Percentiles rank a stretch among this genome's conserved stretches.
Evolutionary conservation across 2,888 invertebrate genomes (phyloP).

Genomic region (Rhagium mordax): DNA sequence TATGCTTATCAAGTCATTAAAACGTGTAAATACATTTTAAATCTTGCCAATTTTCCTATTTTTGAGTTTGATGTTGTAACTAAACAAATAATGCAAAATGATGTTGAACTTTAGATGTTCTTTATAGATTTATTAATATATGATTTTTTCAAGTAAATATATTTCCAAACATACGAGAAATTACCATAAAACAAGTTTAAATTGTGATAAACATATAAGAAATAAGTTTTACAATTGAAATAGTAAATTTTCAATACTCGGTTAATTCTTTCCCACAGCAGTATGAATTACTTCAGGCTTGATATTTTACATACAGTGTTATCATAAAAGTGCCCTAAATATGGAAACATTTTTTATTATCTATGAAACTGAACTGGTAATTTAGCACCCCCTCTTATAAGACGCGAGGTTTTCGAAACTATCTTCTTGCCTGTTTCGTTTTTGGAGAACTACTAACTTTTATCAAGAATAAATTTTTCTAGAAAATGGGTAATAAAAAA

Average conservation of each 20-base stretch:
- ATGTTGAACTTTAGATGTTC: background rate
- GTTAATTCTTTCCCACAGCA: background rate
- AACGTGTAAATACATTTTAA: background rate
- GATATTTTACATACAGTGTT: background rate
- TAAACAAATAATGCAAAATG: conserved; percentile 1
- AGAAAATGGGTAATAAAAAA: no score
- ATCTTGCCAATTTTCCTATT: conserved; percentile 10
- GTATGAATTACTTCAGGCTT: background rate
- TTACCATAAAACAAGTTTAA: background rate
- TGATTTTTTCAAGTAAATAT: no score
- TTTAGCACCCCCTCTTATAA: no score
- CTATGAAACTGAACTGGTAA: no score
- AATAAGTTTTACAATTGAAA: background rate
- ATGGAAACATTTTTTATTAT: no score
- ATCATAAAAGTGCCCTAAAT: no score
- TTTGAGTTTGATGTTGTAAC: conserved; percentile 1
- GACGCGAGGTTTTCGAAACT: no score
- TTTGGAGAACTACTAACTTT: no score
- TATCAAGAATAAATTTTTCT: no score
- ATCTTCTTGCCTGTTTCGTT: no score
- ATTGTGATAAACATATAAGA: background rate
- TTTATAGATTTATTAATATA: no score
- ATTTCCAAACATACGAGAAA: background rate
- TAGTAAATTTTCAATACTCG: background rate
- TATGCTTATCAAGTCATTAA: no score